phyloP scores from a whole-genome alignment of 2,113 vertebrate species.

The Syngnathoides biaculeatus region DNA sequence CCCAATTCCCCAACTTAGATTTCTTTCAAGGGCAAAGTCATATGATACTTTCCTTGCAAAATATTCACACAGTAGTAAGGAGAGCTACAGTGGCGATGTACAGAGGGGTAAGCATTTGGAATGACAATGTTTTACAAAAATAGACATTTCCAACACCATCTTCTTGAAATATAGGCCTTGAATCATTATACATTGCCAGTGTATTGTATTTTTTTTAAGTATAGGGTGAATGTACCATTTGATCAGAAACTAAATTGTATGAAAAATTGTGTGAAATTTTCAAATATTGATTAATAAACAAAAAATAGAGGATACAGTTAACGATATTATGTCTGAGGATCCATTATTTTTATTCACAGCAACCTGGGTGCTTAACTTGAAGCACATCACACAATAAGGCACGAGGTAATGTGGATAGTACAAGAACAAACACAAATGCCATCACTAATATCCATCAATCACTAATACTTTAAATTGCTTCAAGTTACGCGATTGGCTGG shows the following conservation, averaged over 20 bases:
- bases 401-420: neutral
- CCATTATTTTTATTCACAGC: neutral
- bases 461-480: no score
- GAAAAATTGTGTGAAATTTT: no score
- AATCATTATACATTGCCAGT: no score
- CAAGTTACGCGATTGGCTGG: no score
- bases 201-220: no score
- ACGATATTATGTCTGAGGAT: neutral
- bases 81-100: neutral
- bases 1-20: constrained; percentile 15
- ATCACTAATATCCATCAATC: no score
- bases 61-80: neutral
- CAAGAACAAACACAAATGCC: no score
- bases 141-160: no score
- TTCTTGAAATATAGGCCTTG: no score
- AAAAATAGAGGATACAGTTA: neutral
- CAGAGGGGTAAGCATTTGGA: neutral
- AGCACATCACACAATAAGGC: constrained; percentile 14
- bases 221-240: no score
- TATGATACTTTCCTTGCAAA: neutral
- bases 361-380: neutral
- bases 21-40: constrained; percentile 10
- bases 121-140: neutral
- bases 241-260: no score
- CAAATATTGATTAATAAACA: neutral